Evolutionary conservation across 2,797 vertebrate species (phyloP).

Genomic region (Hyperoplus immaculatus): DNA sequence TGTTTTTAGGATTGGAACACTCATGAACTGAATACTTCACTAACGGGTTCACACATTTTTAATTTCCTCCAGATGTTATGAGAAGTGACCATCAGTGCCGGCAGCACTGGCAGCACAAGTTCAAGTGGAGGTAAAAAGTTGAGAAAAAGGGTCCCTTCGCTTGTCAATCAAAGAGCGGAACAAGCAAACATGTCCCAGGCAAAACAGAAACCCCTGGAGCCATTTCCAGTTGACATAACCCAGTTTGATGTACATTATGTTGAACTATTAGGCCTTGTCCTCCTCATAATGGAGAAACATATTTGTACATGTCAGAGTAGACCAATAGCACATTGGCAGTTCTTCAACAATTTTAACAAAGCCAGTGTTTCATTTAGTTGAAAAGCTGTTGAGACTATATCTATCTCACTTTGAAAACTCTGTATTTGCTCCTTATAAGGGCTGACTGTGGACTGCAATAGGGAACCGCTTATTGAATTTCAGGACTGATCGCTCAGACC

Average conservation of each 20-base stretch:
- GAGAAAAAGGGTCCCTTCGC: slow-evolving; percentile 44
- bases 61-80: slow-evolving; percentile 52
- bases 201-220: slow-evolving; percentile 60
- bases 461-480: slow-evolving; percentile 68
- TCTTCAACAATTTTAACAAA: slow-evolving; percentile 29
- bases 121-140: slow-evolving; percentile 49
- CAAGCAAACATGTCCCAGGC: slow-evolving; percentile 54
- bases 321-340: slow-evolving; percentile 30
- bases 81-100: slow-evolving; percentile 16
- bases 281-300: slow-evolving; percentile 44
- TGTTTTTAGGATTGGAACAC: slow-evolving; percentile 8
- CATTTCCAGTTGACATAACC: slow-evolving; percentile 57
- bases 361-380: slow-evolving; percentile 38
- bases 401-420: slow-evolving; percentile 49
- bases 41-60: slow-evolving; percentile 26
- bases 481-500: slow-evolving; percentile 63
- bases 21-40: slow-evolving; percentile 17
- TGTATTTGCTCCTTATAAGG: slow-evolving; percentile 40
- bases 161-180: slow-evolving; percentile 54
- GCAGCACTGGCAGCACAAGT: slow-evolving; percentile 4
- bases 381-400: slow-evolving; percentile 40
- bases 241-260: slow-evolving; percentile 48
- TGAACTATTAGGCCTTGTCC: slow-evolving; percentile 37
- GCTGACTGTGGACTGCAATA: slow-evolving; percentile 42
- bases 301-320: slow-evolving; percentile 31